A percentile compares a stretch with the other conserved stretches of the same genome.
These are phyloP conservation scores for Scytalopus superciliaris DNA, from an alignment of 2,113 vertebrate genomes.

Conservation along the genomic window DNA sequence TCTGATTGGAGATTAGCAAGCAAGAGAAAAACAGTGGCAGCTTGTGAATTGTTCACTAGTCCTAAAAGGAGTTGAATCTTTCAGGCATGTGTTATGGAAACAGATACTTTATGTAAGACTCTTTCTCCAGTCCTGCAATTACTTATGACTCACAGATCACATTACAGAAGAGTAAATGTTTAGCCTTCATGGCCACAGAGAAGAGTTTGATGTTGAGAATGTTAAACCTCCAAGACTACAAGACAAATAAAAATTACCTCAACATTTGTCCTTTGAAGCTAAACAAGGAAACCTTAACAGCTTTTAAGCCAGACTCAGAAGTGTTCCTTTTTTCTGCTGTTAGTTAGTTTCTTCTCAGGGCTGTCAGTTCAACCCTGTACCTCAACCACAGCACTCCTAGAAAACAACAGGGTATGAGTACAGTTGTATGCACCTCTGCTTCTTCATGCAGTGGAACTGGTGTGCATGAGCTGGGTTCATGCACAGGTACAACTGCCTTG, in stretches of 20 bases:
- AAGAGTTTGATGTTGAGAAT: not conserved
- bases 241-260: constrained; percentile 5
- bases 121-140: not conserved
- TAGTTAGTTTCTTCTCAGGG: not conserved
- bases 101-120: not conserved
- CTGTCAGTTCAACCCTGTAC: not conserved
- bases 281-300: constrained; percentile 21
- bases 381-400: not conserved
- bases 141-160: not conserved
- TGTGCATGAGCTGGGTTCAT: rapidly evolving
- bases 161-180: constrained; percentile 46
- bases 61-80: not conserved
- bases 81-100: not conserved
- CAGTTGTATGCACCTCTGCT: not conserved
- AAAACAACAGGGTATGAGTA: not conserved
- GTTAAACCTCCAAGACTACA: constrained; percentile 26
- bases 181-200: constrained; percentile 31
- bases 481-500: not conserved
- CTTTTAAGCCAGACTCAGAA: not conserved
- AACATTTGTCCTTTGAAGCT: constrained; percentile 39
- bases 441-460: not conserved
- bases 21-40: not conserved
- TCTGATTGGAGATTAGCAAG: not conserved
- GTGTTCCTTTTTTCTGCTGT: not conserved
- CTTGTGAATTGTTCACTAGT: not conserved